phyloP scores from a whole-genome alignment of 1,140 invertebrate genomes.

The Trichonephila clavata region DNA sequence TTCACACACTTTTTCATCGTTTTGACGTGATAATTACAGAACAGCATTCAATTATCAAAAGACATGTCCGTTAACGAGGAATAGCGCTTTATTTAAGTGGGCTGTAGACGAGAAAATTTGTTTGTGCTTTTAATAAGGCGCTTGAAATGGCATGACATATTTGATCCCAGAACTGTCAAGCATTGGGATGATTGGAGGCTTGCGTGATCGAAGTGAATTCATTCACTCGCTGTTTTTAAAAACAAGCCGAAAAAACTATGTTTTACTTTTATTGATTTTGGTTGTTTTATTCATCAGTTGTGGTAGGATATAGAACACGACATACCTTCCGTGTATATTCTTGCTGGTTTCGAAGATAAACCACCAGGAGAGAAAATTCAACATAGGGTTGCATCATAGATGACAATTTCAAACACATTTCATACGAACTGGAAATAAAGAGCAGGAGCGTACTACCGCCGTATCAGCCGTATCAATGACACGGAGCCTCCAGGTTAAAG shows the following conservation, averaged over 20 bases:
- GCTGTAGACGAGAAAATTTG: slow-evolving; percentile 64
- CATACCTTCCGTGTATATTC: neutral
- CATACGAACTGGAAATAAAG: no score
- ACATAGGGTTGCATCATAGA: no score
- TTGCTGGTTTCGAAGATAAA: neutral
- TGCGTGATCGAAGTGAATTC: slow-evolving; percentile 44
- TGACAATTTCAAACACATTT: no score
- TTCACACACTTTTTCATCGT: slow-evolving; percentile 54
- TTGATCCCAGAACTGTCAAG: slow-evolving; percentile 52
- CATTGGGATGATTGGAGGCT: slow-evolving; percentile 26
- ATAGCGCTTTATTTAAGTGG: slow-evolving; percentile 55
- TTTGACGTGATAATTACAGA: slow-evolving; percentile 68
- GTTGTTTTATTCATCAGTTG: neutral
- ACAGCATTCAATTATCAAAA: slow-evolving; percentile 69
- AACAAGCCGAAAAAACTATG: neutral
- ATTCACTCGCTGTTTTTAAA: slow-evolving; percentile 8
- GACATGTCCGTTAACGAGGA: slow-evolving; percentile 66
- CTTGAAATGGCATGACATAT: slow-evolving; percentile 66
- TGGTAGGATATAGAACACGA: neutral
- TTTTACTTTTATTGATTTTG: neutral
- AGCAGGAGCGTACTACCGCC: no score
- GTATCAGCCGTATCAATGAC: no score
- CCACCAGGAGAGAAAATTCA: no score
- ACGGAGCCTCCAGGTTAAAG: no score
- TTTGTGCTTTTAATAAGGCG: slow-evolving; percentile 72